A percentile compares a stretch with the other conserved stretches of the same genome.
These are phyloP conservation scores for Novumbra hubbsi DNA, from an alignment of 2,797 vertebrate genomes.

Conservation along the genomic window DNA sequence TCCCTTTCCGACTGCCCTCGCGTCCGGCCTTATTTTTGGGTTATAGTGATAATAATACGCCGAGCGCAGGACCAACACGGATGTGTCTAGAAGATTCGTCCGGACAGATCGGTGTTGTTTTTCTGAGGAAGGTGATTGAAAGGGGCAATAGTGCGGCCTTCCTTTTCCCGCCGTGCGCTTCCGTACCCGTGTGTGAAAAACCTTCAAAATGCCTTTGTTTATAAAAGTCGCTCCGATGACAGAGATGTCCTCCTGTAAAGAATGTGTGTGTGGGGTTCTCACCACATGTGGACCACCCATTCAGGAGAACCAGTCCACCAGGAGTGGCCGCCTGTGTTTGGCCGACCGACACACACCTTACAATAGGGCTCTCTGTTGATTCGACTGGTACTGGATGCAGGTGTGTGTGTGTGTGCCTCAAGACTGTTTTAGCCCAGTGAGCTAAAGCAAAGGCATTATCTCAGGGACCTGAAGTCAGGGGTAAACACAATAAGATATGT, in stretches of 20 bases:
- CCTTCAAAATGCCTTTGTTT: constrained; percentile 37
- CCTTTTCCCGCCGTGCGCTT: constrained; percentile 21
- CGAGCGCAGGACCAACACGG: constrained; percentile 7
- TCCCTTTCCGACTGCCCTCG: constrained; percentile 24
- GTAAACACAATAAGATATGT: not conserved
- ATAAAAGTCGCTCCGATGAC: constrained; percentile 48
- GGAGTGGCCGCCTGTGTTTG: constrained; percentile 25
- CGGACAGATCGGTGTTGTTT: constrained; percentile 37
- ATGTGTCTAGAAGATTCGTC: constrained; percentile 32
- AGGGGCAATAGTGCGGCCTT: constrained; percentile 37
- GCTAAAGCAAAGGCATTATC: not conserved
- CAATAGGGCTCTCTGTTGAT: constrained; percentile 28
- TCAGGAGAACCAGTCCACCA: constrained; percentile 41
- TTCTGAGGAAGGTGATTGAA: constrained; percentile 29
- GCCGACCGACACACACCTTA: not conserved
- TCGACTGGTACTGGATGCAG: constrained; percentile 15
- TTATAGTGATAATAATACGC: not conserved
- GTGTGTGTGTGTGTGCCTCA: constrained; percentile 14
- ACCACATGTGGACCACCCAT: constrained; percentile 65
- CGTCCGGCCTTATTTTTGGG: constrained; percentile 9
- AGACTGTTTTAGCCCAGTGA: not conserved
- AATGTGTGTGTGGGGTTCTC: constrained; percentile 43
- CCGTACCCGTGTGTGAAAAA: constrained; percentile 12
- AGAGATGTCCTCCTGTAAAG: constrained; percentile 49
- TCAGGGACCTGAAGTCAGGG: not conserved